Base-by-base conservation (phyloP, 2,888 invertebrate genomes). In the Melieria crassipennis region DNA sequence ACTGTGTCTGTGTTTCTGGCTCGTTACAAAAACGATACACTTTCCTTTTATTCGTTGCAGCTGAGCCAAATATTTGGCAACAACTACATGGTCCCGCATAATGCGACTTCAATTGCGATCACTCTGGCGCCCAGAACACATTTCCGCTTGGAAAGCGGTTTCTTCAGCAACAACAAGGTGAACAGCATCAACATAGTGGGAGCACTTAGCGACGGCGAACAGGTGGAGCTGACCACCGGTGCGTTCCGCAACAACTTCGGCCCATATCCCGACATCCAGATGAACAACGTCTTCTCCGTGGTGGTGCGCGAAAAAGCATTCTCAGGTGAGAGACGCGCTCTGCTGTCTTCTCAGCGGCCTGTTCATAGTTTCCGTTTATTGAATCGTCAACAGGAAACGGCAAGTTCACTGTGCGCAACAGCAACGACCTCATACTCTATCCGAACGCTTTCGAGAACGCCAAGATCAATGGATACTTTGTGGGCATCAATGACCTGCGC, bases 201-300 rank as follows among this genome's bases (percentile, higher is more conserved):
- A 4, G 74, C 76, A 46, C 68, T 75, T 16, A 57, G 69, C 46
- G 77, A 78, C 43, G 72, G 77, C 2, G 84, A 84, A 72, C 84
- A 84, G 65, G 81, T 86, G 42, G 87, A 87, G 76, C 74, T 87
- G 4, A 75, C 77, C 10, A 73, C 79, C 7, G 79, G 83, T 72
- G 83, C 84, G 30, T 85, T 87, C 62, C 74, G 74, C 4, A 82
- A 82, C 11, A 77, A 75, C 3, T 75, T 75, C 10, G 57, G 63
- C 47, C 85, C 84, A 5, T 85, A 78, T 81, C 87, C 87, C 10
- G 84, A 85, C 60, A 82, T 87, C 30, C 77, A 80, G 50, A 81
- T 87, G 45, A 61, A 75, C 5, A 82, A 81, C 69, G 82, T 83
- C 5, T 77, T 79, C 69, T 76, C 78, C 45, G 82, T 86, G 10